Conservation (phyloP, 2,888 invertebrate genomes). For the Acrobasis suavella region DNA sequence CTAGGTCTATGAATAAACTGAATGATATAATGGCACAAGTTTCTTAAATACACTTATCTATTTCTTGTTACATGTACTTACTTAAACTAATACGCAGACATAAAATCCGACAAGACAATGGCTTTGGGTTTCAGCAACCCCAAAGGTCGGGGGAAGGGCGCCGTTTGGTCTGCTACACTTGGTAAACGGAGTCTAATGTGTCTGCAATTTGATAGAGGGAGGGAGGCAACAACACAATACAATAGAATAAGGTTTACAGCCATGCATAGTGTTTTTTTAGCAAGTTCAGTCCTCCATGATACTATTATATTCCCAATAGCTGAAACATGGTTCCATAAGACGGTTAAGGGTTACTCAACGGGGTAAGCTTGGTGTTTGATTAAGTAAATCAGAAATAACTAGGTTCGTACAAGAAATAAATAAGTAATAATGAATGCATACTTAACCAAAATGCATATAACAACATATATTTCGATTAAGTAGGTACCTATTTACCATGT, state of each 20-base stretch:
- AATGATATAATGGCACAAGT: too few relatives aligned
- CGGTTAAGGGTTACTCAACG: too few relatives aligned
- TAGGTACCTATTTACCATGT: too few relatives aligned
- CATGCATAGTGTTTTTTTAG: neutral
- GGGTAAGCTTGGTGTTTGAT: too few relatives aligned
- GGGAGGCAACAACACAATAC: constrained; percentile 3
- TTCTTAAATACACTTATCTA: neutral
- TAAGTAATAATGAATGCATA: too few relatives aligned
- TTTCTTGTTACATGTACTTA: neutral
- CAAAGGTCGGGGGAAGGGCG: constrained; percentile 14
- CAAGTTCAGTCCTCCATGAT: neutral
- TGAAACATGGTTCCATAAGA: too few relatives aligned
- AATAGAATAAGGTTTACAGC: neutral
- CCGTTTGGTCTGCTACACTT: constrained; percentile 21
- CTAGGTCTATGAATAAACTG: too few relatives aligned
- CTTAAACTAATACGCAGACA: constrained; percentile 5
- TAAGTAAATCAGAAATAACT: too few relatives aligned
- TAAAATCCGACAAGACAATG: constrained; percentile 12
- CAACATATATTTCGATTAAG: too few relatives aligned
- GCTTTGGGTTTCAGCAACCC: constrained; percentile 16
- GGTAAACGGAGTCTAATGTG: constrained; percentile 23
- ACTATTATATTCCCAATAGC: too few relatives aligned
- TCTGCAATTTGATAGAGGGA: constrained; percentile 24
- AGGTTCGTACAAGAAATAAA: too few relatives aligned
- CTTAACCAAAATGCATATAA: too few relatives aligned